phyloP scores from a whole-genome alignment of 2,888 invertebrate genomes.

The Tanaodytes sp. region DNA sequence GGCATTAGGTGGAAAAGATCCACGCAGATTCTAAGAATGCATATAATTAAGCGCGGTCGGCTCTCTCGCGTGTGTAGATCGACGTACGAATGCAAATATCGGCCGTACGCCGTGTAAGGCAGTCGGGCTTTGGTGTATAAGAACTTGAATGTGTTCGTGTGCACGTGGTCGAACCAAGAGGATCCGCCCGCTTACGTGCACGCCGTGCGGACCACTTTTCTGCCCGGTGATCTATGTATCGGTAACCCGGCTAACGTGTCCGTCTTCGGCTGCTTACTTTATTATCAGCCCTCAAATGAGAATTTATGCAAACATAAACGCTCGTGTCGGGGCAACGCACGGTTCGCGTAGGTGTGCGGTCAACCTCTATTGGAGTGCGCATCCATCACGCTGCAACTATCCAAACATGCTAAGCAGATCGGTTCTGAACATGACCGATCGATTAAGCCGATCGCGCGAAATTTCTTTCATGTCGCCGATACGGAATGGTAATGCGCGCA shows the following conservation, averaged over 20 bases:
- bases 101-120: slow-evolving; percentile 48
- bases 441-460: slow-evolving; percentile 30
- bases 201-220: slow-evolving; percentile 35
- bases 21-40: slow-evolving; percentile 67
- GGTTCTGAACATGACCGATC: too few relatives aligned
- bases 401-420: slow-evolving; percentile 48
- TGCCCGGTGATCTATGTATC: slow-evolving; percentile 64
- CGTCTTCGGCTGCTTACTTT: slow-evolving; percentile 66
- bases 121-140: slow-evolving; percentile 24
- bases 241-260: slow-evolving; percentile 61
- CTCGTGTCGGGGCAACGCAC: slow-evolving; percentile 64
- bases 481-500: too few relatives aligned
- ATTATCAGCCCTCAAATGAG: slow-evolving; percentile 70
- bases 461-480: not conserved
- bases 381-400: slow-evolving; percentile 46
- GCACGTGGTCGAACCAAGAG: slow-evolving; percentile 15
- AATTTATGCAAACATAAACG: slow-evolving; percentile 71
- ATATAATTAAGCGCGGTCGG: slow-evolving; percentile 66
- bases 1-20: slow-evolving; percentile 63
- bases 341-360: slow-evolving; percentile 63
- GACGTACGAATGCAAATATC: slow-evolving; percentile 56
- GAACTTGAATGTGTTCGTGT: slow-evolving; percentile 7
- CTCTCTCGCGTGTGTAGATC: slow-evolving; percentile 57
- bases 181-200: slow-evolving; percentile 21
- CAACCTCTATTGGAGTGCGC: slow-evolving; percentile 26